Evolutionary conservation across 2,888 invertebrate species (phyloP), one percentile per base, ranked within the genome.

Genomic region (Patella ulyssiponensis): DNA sequence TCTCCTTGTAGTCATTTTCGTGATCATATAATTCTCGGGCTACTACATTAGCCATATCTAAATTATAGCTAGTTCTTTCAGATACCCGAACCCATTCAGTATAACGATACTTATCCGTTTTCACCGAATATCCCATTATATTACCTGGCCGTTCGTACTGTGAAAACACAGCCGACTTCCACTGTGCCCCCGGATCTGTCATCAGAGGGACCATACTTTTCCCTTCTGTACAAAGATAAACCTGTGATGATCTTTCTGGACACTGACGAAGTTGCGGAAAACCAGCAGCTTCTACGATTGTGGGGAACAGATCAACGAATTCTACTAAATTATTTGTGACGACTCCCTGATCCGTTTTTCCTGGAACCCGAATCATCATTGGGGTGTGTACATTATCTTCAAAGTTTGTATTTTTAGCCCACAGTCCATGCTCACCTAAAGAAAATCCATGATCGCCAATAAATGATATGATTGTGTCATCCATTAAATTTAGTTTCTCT

Each of bases 381-480:
- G 87, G 87, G 11, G 84, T 84, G 54, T 84, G 86, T 0, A 85
- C 85, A 2, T 84, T 80, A 0, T 85, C 71, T 75, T 87, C 86
- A 73, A 87, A 86, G 71, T 87, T 85, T 0, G 86, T 86, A 69
- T 84, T 81, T 73, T 87, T 87, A 51, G 77, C 73, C 84, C 84
- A 84, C n/a, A 74, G 75, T 1, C 81, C 82, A 58, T 82, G 83
- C 71, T 84, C 84, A 12, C 84, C 83, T 14, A 85, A 80, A 20
- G 80, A 76, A 14, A 56, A 84, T 17, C 85, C 86, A 69, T 86
- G 86, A 70, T 86, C 85, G 12, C 85, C 83, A 9, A 79, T 7
- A 44, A 86, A 83, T 3, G 82, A 76, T 17, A 86, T 76, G 12
- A 86, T 78, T 1, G 85, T 86, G 44, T 82, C 75, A n/a, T 84